A percentile compares a stretch with the other conserved stretches of the same genome.
These are phyloP conservation scores for Pocillopora grandis DNA, from an alignment of 92 coral and sea anemone genomes.

Conservation along the genomic window DNA sequence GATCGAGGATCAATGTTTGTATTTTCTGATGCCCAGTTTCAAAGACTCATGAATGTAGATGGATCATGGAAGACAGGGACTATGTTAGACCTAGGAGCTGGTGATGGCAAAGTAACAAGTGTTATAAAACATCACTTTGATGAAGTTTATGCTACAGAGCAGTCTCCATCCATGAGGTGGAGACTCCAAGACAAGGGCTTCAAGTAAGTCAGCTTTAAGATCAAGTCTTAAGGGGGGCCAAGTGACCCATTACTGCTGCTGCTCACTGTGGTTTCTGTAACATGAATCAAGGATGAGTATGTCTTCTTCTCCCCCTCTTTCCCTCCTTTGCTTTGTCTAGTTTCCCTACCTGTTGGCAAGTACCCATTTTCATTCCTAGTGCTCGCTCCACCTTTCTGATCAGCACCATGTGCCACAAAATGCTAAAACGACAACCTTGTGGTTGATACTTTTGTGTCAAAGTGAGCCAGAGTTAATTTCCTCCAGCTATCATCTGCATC, in stretches of 20 bases:
- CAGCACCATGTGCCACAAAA: too few species aligned
- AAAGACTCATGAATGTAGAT: conserved; percentile 57
- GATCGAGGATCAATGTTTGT: conserved; percentile 96
- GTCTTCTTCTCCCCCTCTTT: too few species aligned
- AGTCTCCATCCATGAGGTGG: conserved; percentile 96
- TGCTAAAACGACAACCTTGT: too few species aligned
- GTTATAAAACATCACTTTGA: conserved; percentile 88
- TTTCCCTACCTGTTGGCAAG: too few species aligned
- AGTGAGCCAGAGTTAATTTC: too few species aligned
- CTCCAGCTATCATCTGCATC: too few species aligned
- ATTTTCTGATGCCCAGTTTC: conserved; percentile 84
- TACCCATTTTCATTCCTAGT: too few species aligned
- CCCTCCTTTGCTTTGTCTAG: too few species aligned
- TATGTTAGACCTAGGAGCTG: conserved; percentile 92
- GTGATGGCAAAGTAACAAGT: conserved; percentile 92
- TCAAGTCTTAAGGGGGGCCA: neutral
- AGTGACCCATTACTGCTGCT: neutral
- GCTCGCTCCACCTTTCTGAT: too few species aligned
- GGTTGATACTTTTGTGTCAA: too few species aligned
- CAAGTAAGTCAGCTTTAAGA: conserved; percentile 50
- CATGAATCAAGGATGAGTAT: too few species aligned
- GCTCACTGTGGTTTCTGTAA: too few species aligned
- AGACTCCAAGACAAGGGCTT: conserved; percentile 77
- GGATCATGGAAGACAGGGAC: conserved; percentile 52
- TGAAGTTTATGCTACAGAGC: conserved; percentile 88